Percentiles rank a stretch among this genome's conserved stretches.
These are phyloP conservation scores for Chlamydotis undulata DNA, from an alignment of 2,113 vertebrate genomes.

Conservation along the genomic window DNA sequence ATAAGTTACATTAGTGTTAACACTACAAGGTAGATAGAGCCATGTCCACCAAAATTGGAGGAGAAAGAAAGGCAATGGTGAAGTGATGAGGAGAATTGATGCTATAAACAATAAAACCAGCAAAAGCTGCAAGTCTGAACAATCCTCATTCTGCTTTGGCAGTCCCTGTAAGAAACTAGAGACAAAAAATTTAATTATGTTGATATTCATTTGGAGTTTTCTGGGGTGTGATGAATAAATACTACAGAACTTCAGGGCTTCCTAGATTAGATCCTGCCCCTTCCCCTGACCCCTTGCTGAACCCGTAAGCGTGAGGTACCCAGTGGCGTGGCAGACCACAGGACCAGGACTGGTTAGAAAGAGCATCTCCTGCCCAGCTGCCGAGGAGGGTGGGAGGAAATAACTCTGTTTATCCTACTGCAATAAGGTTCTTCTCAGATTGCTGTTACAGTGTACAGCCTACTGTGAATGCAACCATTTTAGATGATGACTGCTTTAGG, in stretches of 20 bases:
- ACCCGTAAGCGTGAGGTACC: background rate
- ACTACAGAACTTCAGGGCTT: background rate
- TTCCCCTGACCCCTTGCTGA: background rate
- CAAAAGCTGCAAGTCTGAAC: background rate
- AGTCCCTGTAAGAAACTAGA: background rate
- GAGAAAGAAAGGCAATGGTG: background rate
- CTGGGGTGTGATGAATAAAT: background rate
- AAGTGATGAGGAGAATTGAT: background rate
- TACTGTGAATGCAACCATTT: background rate
- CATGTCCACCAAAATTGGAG: background rate
- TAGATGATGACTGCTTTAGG: background rate
- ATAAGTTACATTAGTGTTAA: background rate
- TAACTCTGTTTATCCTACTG: background rate
- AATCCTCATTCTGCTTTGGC: background rate
- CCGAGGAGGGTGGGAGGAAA: background rate
- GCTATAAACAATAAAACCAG: background rate
- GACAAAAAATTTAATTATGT: background rate
- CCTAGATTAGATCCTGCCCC: background rate
- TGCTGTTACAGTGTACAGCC: background rate
- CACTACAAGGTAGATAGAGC: background rate
- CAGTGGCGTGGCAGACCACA: rapidly evolving
- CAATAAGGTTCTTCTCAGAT: background rate
- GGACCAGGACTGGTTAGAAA: background rate
- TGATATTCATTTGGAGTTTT: background rate
- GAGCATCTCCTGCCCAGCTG: background rate